Conservation (phyloP, 2,888 invertebrate genomes). For the Cheilosia grossa region DNA sequence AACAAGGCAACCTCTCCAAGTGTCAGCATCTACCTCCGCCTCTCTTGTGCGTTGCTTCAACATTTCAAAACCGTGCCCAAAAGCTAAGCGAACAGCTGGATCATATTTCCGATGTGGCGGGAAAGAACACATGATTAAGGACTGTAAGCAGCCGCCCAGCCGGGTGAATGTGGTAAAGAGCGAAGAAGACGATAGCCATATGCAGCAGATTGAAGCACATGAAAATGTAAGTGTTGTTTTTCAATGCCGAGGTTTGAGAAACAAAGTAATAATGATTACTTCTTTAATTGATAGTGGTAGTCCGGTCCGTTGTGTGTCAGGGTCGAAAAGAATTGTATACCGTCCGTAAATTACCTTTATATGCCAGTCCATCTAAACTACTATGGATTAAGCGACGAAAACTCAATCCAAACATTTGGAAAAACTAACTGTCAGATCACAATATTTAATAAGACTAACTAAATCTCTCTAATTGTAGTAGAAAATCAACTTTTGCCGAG, state of each 20-base stretch:
- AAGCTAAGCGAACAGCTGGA: neutral
- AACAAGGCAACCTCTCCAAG: no score
- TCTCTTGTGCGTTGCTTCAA: conserved; percentile 19
- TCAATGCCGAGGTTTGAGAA: neutral
- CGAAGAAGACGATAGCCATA: neutral
- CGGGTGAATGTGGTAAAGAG: conserved; percentile 1
- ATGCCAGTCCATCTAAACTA: neutral
- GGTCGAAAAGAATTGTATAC: neutral
- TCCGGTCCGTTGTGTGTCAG: conserved; percentile 11
- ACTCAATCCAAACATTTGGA: conserved; percentile 23
- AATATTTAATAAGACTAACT: conserved; percentile 11
- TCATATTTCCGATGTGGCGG: conserved; percentile 18
- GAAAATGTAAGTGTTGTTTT: conserved; percentile 18
- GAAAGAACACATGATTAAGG: conserved; percentile 11
- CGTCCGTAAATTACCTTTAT: neutral
- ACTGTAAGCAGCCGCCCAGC: neutral
- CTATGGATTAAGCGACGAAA: neutral
- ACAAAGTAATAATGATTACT: neutral
- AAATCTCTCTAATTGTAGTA: neutral
- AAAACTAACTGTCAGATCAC: conserved; percentile 10
- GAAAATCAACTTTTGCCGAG: conserved; percentile 4
- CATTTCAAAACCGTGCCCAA: conserved; percentile 1
- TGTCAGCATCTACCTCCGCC: no score
- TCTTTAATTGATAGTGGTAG: conserved; percentile 30
- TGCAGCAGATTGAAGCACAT: neutral